A percentile compares a stretch with the other conserved stretches of the same genome.
Conservation (phyloP, 2,888 invertebrate genomes). For the Thumatha senex region DNA sequence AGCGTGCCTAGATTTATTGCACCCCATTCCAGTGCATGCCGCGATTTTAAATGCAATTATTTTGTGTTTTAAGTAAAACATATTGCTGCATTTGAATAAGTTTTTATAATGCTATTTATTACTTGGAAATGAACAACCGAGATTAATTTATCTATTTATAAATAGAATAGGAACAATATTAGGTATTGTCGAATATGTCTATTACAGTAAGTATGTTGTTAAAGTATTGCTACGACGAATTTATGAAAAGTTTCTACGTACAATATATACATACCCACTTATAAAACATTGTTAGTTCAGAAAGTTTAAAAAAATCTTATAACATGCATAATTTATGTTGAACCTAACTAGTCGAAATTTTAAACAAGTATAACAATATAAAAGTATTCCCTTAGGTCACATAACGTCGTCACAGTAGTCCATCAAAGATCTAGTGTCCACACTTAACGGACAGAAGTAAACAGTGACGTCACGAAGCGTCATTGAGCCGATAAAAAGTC, state of each 20-base stretch:
- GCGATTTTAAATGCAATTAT: conserved; percentile 82
- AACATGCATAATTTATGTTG: not conserved
- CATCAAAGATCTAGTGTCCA: conserved; percentile 60
- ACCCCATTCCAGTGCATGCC: conserved; percentile 70
- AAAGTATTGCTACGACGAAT: too few relatives aligned
- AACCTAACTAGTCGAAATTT: not conserved
- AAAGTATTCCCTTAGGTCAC: conserved; percentile 29
- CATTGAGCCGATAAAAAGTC: conserved; percentile 82
- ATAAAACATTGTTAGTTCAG: too few relatives aligned
- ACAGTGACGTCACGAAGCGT: conserved; percentile 83
- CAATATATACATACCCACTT: too few relatives aligned
- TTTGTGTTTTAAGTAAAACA: conserved; percentile 72
- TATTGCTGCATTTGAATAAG: conserved; percentile 69
- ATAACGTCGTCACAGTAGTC: conserved; percentile 59
- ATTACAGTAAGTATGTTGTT: too few relatives aligned
- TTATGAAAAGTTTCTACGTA: too few relatives aligned
- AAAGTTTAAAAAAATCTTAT: not conserved
- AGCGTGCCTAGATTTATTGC: conserved; percentile 74
- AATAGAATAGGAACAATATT: not conserved
- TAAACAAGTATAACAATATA: conserved; percentile 17
- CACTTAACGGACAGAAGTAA: conserved; percentile 68
- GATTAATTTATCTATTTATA: conserved; percentile 10
- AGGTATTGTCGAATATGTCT: not conserved
- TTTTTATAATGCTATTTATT: conserved; percentile 49
- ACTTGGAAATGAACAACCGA: conserved; percentile 7